These are phyloP conservation scores for Neotoxoptera formosana DNA, from an alignment of 1,140 invertebrate genomes.

Conservation along the genomic window DNA sequence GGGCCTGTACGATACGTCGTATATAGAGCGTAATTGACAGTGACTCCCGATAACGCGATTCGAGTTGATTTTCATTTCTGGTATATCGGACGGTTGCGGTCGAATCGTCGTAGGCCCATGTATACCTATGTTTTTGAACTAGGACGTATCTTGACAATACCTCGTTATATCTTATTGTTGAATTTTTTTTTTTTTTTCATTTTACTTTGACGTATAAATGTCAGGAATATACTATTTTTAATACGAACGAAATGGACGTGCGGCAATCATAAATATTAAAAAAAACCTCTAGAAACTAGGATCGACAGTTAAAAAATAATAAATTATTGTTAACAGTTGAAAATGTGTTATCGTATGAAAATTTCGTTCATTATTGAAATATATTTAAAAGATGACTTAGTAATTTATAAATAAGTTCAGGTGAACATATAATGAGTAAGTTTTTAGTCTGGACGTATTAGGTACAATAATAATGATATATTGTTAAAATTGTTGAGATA, in stretches of 20 bases:
- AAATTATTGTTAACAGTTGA: background rate
- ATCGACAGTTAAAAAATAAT: background rate
- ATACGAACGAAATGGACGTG: background rate
- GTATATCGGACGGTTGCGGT: background rate
- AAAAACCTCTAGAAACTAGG: background rate
- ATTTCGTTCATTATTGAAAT: background rate
- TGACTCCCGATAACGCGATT: slow-evolving; percentile 23
- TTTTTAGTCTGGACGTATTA: background rate
- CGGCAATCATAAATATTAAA: background rate
- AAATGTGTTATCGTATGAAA: background rate
- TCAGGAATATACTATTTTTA: background rate
- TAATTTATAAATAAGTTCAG: background rate
- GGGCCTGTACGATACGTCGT: background rate
- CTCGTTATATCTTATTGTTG: slow-evolving; percentile 39
- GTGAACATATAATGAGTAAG: background rate
- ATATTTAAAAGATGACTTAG: background rate
- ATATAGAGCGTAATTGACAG: background rate
- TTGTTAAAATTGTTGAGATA: background rate
- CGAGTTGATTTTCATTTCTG: background rate
- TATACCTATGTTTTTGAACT: background rate
- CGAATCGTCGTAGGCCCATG: background rate
- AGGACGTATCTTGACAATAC: background rate
- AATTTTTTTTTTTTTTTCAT: background rate
- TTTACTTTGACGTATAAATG: slow-evolving; percentile 11
- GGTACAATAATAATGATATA: background rate